phyloP scores from a whole-genome alignment of 37 sponge, comb jelly and placozoan genomes.

The Chondrosia reniformis region DNA sequence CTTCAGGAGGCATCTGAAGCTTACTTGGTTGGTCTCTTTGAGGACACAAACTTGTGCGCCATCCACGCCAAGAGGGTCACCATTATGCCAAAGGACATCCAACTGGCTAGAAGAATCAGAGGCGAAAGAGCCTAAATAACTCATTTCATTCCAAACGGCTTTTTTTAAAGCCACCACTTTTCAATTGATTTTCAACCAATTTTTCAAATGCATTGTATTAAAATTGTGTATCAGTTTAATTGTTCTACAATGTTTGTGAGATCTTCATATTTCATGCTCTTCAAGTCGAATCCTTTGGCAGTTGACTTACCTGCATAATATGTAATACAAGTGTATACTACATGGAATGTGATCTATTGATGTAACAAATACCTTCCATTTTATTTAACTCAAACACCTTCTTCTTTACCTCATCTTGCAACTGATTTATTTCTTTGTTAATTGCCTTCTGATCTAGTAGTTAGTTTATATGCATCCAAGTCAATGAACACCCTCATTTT shows the following conservation, averaged over 20 bases:
- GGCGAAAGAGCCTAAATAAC: conserved; percentile 86
- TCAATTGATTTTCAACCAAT: too few relatives aligned
- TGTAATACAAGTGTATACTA: neutral
- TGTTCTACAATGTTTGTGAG: conserved; percentile 25
- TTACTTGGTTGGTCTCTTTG: conserved; percentile 96
- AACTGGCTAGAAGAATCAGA: conserved; percentile 93
- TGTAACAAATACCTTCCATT: conserved; percentile 89
- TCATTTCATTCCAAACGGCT: conserved; percentile 8
- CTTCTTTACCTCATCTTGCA: conserved; percentile 58
- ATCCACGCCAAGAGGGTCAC: conserved; percentile 98
- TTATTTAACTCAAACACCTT: conserved; percentile 65
- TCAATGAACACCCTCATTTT: neutral
- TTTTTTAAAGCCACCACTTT: conserved; percentile 25
- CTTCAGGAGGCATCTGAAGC: conserved; percentile 95
- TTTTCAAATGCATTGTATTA: too few relatives aligned
- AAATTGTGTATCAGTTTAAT: too few relatives aligned
- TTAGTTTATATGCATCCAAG: neutral
- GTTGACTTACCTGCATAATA: conserved; percentile 37
- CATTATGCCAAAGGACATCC: conserved; percentile 99
- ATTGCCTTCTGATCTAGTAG: conserved; percentile 48
- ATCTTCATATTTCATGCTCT: conserved; percentile 56
- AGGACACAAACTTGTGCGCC: conserved; percentile 98
- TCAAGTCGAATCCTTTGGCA: conserved; percentile 65
- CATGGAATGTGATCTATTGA: neutral
- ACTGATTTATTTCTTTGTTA: conserved; percentile 39